Evolutionary conservation across 2,888 invertebrate genomes (phyloP).

Genomic region (Endotricha flammealis): DNA sequence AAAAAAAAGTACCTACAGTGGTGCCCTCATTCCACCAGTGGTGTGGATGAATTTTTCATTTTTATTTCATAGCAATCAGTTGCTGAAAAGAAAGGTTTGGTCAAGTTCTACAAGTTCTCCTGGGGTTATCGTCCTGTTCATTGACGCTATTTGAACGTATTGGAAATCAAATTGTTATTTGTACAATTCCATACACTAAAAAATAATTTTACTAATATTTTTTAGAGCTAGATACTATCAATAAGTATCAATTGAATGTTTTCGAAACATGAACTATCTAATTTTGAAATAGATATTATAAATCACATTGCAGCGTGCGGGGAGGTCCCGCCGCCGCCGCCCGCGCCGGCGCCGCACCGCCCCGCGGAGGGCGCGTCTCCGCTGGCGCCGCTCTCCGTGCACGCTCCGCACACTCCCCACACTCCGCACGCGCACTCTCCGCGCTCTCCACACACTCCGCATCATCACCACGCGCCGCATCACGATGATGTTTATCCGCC

Average conservation of each 20-base stretch:
- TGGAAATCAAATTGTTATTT: too few relatives aligned
- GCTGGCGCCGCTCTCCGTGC: constrained; percentile 68
- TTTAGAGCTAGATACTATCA: too few relatives aligned
- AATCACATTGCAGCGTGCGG: constrained; percentile 38
- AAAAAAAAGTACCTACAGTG: too few relatives aligned
- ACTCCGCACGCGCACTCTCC: constrained; percentile 61
- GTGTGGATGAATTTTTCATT: too few relatives aligned
- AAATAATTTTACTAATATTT: too few relatives aligned
- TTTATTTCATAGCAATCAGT: too few relatives aligned
- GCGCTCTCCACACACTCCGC: constrained; percentile 28
- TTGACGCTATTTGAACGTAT: too few relatives aligned
- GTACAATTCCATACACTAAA: too few relatives aligned
- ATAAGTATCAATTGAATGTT: constrained; percentile 8
- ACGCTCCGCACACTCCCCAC: constrained; percentile 68
- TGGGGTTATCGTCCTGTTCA: too few relatives aligned
- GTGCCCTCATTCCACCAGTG: too few relatives aligned
- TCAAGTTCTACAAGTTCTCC: too few relatives aligned
- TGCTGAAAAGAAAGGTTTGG: too few relatives aligned
- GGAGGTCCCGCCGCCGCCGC: constrained; percentile 83
- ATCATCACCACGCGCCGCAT: constrained; percentile 43
- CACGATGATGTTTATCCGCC: constrained; percentile 91
- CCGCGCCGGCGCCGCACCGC: constrained; percentile 80
- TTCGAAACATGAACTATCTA: neutral
- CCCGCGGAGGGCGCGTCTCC: constrained; percentile 7
- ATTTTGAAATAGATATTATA: neutral